Conservation (phyloP, 92 coral and sea anemone species). For the Actinostola sp. region DNA sequence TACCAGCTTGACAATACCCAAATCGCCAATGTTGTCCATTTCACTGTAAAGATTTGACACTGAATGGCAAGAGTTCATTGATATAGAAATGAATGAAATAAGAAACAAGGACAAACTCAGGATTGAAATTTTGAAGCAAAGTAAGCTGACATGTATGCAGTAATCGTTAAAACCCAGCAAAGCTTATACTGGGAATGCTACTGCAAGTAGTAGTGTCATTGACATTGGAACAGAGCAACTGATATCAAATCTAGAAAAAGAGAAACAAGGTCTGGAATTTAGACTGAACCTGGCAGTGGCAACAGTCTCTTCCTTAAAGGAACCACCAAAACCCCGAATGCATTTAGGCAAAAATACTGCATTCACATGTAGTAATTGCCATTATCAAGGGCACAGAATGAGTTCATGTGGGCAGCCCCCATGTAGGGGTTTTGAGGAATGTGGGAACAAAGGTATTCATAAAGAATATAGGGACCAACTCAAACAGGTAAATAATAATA, state of each 20-base stretch:
- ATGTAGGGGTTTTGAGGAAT: conserved; percentile 34
- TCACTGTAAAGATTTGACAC: conserved; percentile 13
- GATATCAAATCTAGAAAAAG: conserved; percentile 3
- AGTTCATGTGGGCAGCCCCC: conserved; percentile 13
- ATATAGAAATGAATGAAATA: conserved; percentile 4
- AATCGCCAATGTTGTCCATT: not conserved
- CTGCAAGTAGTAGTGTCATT: not conserved
- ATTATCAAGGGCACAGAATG: conserved; percentile 26
- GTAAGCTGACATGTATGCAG: not conserved
- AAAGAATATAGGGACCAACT: conserved; percentile 34
- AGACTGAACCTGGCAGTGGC: conserved; percentile 17
- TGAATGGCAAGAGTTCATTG: conserved; percentile 15
- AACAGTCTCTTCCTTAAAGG: conserved; percentile 17
- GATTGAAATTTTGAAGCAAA: not conserved
- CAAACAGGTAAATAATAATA: conserved; percentile 29
- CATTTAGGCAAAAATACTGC: conserved; percentile 17
- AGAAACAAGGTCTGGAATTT: not conserved
- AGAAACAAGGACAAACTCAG: conserved; percentile 11
- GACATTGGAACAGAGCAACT: conserved; percentile 10
- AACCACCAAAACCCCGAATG: conserved; percentile 9
- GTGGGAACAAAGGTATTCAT: conserved; percentile 40
- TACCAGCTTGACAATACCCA: not conserved
- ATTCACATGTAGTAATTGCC: conserved; percentile 35
- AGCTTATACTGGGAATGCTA: not conserved
- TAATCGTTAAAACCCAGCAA: not conserved